phyloP scores from a whole-genome alignment of 2,797 vertebrate species.

The Hippopotamyrus pictus region DNA sequence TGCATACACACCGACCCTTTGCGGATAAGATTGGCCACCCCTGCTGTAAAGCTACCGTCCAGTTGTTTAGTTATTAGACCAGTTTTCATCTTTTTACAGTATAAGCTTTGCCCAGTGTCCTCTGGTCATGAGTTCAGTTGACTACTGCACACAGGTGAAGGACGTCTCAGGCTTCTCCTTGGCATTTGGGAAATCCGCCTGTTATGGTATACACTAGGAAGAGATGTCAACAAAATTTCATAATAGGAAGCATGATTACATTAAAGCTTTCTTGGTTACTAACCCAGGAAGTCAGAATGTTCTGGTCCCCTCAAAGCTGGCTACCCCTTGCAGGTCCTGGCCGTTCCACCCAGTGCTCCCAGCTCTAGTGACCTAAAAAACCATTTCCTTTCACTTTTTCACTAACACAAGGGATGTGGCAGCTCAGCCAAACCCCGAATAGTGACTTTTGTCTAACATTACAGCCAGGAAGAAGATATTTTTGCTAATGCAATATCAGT shows the following conservation, averaged over 20 bases:
- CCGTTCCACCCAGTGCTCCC: background rate
- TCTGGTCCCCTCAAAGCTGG: background rate
- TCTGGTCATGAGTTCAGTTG: background rate
- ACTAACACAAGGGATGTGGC: background rate
- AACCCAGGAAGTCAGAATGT: background rate
- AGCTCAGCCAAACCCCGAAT: background rate
- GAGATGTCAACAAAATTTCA: background rate
- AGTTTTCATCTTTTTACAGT: background rate
- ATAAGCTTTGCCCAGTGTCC: background rate
- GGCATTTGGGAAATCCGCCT: background rate
- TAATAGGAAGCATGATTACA: background rate
- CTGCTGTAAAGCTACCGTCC: background rate
- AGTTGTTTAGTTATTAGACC: background rate
- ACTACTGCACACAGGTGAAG: background rate
- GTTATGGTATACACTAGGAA: background rate
- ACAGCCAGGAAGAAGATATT: background rate
- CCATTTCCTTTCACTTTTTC: background rate
- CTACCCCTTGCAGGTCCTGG: conserved; percentile 7
- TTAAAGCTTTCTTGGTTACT: background rate
- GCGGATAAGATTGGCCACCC: too few species aligned
- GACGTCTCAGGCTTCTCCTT: background rate
- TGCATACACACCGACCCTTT: too few species aligned
- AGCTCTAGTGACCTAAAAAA: background rate
- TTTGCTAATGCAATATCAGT: background rate
- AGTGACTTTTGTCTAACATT: background rate